Evolutionary conservation across 2,797 vertebrate genomes (phyloP).

Genomic region (Mormyrus hasselquistii): DNA sequence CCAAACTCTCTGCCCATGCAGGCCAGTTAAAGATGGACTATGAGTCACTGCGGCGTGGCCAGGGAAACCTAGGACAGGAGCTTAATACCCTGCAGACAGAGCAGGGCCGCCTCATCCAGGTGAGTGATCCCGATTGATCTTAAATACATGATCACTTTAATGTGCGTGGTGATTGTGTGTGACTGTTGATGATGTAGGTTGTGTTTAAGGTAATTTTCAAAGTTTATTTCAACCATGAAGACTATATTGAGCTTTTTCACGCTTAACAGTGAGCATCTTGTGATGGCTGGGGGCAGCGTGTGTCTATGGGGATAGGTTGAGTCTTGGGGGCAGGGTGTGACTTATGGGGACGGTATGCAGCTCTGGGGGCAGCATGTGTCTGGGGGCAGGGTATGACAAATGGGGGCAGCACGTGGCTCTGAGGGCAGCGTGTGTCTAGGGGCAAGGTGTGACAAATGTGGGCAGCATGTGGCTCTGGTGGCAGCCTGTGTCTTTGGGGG

Average conservation of each 20-base stretch:
- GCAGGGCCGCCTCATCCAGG: constrained; percentile 90
- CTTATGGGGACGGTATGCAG: not conserved
- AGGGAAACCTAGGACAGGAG: constrained; percentile 79
- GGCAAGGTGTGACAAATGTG: not conserved
- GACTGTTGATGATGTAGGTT: not conserved
- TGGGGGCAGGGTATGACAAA: too few species aligned
- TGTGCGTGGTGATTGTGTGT: not conserved
- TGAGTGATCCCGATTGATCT: constrained; percentile 40
- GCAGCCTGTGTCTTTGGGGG: too few species aligned
- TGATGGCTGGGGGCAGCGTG: not conserved
- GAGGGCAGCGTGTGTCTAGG: too few species aligned
- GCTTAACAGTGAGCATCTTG: not conserved
- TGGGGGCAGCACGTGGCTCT: too few species aligned
- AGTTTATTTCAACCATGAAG: not conserved
- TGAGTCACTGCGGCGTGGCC: constrained; percentile 74
- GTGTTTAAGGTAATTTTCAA: not conserved
- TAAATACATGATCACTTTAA: not conserved
- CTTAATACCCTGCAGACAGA: constrained; percentile 82
- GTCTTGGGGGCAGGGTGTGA: not conserved
- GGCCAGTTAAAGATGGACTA: constrained; percentile 83
- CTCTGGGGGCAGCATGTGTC: too few species aligned
- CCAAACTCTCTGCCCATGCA: constrained; percentile 78
- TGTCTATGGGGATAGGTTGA: not conserved
- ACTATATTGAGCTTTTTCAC: not conserved
- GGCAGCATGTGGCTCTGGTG: too few species aligned